Evolutionary conservation across 2,888 invertebrate species (phyloP).

Genomic region (Meteorus cinctellus): DNA sequence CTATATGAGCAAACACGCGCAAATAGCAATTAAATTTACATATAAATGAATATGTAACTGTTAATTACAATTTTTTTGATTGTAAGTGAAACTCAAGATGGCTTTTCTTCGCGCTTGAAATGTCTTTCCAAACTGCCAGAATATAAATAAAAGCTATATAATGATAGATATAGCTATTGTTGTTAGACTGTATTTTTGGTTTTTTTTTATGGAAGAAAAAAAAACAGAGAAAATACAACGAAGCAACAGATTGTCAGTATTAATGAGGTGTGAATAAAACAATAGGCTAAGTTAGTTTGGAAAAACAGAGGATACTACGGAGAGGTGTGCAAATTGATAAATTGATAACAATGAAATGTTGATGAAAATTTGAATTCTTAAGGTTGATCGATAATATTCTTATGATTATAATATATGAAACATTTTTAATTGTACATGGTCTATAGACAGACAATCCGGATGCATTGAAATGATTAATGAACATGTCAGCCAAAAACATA

Average conservation of each 20-base stretch:
- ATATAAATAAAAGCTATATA: constrained; percentile 22
- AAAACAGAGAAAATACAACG: constrained; percentile 26
- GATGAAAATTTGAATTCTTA: not conserved
- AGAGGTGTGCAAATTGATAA: not conserved
- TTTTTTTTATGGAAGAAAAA: constrained; percentile 18
- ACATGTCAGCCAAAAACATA: not conserved
- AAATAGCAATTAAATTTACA: not conserved
- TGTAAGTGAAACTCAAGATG: constrained; percentile 21
- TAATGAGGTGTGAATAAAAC: not conserved
- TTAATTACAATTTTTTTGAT: constrained; percentile 21
- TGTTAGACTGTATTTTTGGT: constrained; percentile 8
- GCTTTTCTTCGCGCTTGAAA: constrained; percentile 42
- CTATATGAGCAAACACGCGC: not conserved
- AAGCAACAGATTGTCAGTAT: constrained; percentile 24
- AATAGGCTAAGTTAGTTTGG: constrained; percentile 5
- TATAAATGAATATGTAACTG: not conserved
- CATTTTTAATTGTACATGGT: constrained; percentile 10
- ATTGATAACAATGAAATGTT: not conserved
- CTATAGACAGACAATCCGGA: constrained; percentile 38
- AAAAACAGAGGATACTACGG: not conserved
- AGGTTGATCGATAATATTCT: constrained; percentile 5
- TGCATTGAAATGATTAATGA: not conserved
- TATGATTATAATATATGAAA: constrained; percentile 4
- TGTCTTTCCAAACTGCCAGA: constrained; percentile 56
- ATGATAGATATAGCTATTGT: constrained; percentile 9